Evolutionary conservation across 2,888 invertebrate genomes (phyloP).

Genomic region (Limnephilus auricula): DNA sequence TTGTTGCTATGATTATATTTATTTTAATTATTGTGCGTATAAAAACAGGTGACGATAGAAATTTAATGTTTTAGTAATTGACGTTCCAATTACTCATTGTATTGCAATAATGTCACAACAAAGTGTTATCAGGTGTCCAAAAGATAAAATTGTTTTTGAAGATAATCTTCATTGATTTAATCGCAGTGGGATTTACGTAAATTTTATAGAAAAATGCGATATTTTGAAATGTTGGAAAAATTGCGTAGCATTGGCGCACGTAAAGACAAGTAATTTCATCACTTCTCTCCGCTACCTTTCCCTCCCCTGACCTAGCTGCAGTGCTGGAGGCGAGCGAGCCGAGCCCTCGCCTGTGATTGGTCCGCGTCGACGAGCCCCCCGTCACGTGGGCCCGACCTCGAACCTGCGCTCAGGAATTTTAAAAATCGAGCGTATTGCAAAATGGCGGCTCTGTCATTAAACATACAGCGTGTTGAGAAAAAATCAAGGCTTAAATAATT

Average conservation of each 20-base stretch:
- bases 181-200: neutral
- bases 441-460: constrained; percentile 17
- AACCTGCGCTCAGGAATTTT: constrained; percentile 42
- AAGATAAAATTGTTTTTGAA: neutral
- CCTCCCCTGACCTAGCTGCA: neutral
- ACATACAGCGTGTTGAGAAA: constrained; percentile 41
- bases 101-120: neutral
- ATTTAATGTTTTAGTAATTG: neutral
- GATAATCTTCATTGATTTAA: neutral
- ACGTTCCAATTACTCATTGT: neutral
- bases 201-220: neutral
- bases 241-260: constrained; percentile 21
- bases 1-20: neutral
- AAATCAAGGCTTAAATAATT: constrained; percentile 21
- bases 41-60: neutral
- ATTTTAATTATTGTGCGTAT: neutral
- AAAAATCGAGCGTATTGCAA: constrained; percentile 41
- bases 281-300: neutral
- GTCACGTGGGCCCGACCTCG: constrained; percentile 38
- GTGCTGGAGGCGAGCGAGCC: constrained; percentile 23
- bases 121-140: neutral
- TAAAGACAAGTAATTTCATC: constrained; percentile 6
- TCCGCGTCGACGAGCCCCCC: constrained; percentile 25
- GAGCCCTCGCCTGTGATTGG: constrained; percentile 39
- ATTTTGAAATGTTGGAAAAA: constrained; percentile 6